Base-by-base conservation (phyloP, 2,113 vertebrate genomes). In the Crotophaga sulcirostris region DNA sequence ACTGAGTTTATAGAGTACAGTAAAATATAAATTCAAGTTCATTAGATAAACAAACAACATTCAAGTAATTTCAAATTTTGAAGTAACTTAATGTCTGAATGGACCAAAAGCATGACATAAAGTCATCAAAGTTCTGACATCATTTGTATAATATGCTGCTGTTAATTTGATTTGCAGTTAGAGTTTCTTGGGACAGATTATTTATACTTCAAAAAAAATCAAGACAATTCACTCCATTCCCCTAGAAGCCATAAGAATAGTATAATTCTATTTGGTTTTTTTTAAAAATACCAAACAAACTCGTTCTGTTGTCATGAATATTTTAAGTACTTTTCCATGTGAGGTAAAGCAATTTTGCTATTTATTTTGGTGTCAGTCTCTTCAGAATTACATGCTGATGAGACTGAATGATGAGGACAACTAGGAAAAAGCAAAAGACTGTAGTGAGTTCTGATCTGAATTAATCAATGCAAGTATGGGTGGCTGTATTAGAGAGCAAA, bases 31-130 rank as follows among this genome's bases (percentile, higher is more conserved):
- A 76, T 93, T 93, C 38, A 51, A 52, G 12, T 59, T 94, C 59
- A 95, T 92, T 93, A 94, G 93, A 96, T 87, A 91, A 94, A 89
- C 2, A 70, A 58, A 33, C n/a, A 78, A 28, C 49, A 89, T 87
- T 89, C 72, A 96, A 96, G 95, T 78, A 82, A 77, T 94, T 92
- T 56, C 24, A 73, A 4, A 87, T 81, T 96, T 96, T 96, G 38
- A 94, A 59, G 76, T 77, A 80, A 94, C 86, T 45, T 15, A 16
- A 91, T 19, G 85, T 87, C 73, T 94, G 68, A 96, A 83, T 78
- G 10, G 33, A 87, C n/a, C 64, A 84, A 45, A 89, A 45, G 29
- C 69, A 66, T 87, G 23, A 62, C 51, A 73, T 34, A 76, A 52
- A 38, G 4, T 40, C 18, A 49, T 33, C 4, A 29, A 26, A 45